phyloP scores from a whole-genome alignment of 1,140 invertebrate genomes.

The Oscheius sp. region DNA sequence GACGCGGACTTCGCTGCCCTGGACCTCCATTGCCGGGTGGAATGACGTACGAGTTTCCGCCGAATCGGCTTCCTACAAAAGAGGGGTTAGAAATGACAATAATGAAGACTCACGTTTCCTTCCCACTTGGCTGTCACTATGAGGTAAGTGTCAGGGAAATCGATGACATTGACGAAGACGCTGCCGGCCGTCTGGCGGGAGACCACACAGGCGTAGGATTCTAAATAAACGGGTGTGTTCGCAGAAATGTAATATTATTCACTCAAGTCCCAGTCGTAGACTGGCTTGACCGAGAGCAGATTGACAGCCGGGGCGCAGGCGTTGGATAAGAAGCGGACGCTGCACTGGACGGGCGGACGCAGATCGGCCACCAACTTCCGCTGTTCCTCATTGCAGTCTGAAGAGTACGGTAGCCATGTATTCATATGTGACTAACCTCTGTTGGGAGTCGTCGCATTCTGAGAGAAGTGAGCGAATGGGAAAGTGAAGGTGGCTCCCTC shows the following conservation, averaged over 20 bases:
- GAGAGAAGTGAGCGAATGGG: neutral
- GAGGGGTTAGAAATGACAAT: no score
- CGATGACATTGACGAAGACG: neutral
- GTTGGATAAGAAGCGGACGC: neutral
- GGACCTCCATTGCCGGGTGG: conserved; percentile 17
- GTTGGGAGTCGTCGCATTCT: neutral
- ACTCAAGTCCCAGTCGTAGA: neutral
- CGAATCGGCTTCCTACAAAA: no score
- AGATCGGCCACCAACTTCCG: neutral
- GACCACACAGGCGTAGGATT: neutral
- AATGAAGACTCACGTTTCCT: neutral
- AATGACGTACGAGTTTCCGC: no score
- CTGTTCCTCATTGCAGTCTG: neutral
- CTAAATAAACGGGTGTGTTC: neutral
- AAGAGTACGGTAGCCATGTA: neutral
- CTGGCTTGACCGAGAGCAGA: neutral
- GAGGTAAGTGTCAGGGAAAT: neutral
- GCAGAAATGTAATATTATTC: neutral
- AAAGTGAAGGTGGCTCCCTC: neutral
- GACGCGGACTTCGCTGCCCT: conserved; percentile 26
- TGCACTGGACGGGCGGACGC: neutral
- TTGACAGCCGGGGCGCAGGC: neutral
- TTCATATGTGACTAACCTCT: neutral
- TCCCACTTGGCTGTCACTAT: conserved; percentile 20
- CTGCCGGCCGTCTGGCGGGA: neutral